phyloP scores from a whole-genome alignment of 1,140 invertebrate species.

The Nautilus pompilius region DNA sequence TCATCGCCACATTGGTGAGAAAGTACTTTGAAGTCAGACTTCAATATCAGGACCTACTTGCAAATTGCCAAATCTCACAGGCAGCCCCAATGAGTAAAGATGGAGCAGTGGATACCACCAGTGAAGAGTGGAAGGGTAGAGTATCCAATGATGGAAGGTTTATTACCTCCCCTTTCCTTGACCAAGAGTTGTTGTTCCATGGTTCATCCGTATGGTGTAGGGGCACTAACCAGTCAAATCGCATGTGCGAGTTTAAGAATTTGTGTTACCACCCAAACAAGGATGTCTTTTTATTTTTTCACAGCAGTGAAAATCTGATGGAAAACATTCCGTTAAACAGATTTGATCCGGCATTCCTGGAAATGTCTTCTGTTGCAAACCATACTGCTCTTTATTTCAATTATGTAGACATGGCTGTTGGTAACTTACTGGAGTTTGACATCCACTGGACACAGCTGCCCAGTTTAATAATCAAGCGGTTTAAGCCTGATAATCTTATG shows the following conservation, averaged over 20 bases:
- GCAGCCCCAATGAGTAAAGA: neutral
- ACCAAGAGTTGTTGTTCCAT: neutral
- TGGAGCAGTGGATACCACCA: neutral
- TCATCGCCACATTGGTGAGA: conserved; percentile 14
- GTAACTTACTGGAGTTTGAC: conserved; percentile 10
- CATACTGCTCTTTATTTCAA: conserved; percentile 49
- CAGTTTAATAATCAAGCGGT: conserved; percentile 49
- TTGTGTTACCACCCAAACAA: conserved; percentile 46
- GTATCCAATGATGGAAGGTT: neutral
- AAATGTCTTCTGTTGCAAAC: conserved; percentile 50
- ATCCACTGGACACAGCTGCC: conserved; percentile 19
- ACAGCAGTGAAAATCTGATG: conserved; percentile 25
- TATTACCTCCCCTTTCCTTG: neutral
- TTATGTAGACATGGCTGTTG: conserved; percentile 37
- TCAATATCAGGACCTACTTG: conserved; percentile 8
- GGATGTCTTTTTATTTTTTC: conserved; percentile 50
- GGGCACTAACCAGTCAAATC: conserved; percentile 23
- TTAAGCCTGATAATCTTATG: conserved; percentile 63
- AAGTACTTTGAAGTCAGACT: conserved; percentile 14
- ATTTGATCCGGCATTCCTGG: conserved; percentile 29
- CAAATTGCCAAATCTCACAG: neutral
- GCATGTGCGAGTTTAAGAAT: conserved; percentile 50
- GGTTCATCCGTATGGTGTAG: conserved; percentile 43
- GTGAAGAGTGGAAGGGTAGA: neutral
- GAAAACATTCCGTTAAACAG: conserved; percentile 26